Evolutionary conservation across 2,113 vertebrate genomes (phyloP), one percentile per base, ranked within the genome.

Genomic region (Hepsetus odoe): DNA sequence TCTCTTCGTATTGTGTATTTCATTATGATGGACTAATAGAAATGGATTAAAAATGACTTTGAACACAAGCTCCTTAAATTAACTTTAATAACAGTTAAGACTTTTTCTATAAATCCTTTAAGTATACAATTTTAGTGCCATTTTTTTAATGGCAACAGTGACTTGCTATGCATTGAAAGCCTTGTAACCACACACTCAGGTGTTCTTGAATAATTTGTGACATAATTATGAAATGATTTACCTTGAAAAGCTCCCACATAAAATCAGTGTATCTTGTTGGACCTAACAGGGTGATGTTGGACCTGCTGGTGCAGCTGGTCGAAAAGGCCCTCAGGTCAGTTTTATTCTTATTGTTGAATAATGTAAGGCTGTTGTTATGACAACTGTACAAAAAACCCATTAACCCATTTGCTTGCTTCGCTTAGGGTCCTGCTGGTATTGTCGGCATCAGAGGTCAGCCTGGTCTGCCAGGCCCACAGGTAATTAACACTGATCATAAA

Each of bases 351-450:
- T 35, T 13, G 20, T 22, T 35, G 6, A 1, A 42, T 65, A 30
- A 26, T 14, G 32, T 22, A 22, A 9, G 9, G 53, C 53, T 58
- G 32, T 33, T n/a, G 2, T 7, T 30, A n/a, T 28, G 2, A 35
- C 24, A 38, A 58, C 44, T 56, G 49, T 40, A 20, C 28, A 12
- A 51, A 61, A 51, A 32, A 35, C 13, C 38, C 20, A 38, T 6
- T 68, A 22, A 44, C 14, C 1, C 22, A 40, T 73, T 30, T 30
- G 42, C 80, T 6, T 66, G 26, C 28, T 38, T 79, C 22, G 79
- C 38, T 32, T 69, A 95, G 95, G 95, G 95, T n/a, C 88, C 90
- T 0, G 85, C 87, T 67, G 95, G 95, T 5, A 62, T 90, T 72
- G 78, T 90, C 81, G 95, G 95, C 64, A 80, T 83, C 5, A 88